Conservation (phyloP, 2,113 vertebrate species). For the Cygnus atratus region DNA sequence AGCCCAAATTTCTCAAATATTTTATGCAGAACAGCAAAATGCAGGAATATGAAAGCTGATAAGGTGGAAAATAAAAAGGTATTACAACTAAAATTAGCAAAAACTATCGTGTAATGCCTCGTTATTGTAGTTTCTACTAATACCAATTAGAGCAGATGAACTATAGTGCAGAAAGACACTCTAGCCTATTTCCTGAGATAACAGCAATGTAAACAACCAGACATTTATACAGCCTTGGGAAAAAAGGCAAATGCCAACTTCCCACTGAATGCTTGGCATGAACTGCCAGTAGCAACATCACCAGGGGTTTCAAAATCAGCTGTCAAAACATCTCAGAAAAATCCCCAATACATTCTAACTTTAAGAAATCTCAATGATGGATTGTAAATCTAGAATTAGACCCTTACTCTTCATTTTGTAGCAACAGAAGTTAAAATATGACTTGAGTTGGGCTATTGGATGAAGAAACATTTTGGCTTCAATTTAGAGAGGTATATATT, state of each 20-base stretch:
- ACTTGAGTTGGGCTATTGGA: background rate
- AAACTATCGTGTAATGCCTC: background rate
- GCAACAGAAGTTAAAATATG: background rate
- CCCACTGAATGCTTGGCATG: slow-evolving; percentile 35
- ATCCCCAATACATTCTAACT: background rate
- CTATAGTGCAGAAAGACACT: background rate
- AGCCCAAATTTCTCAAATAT: background rate
- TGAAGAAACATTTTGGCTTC: background rate
- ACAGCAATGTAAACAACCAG: slow-evolving; percentile 30
- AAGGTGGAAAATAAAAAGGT: background rate
- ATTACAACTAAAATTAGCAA: background rate
- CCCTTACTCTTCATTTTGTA: background rate
- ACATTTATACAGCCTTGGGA: slow-evolving; percentile 7
- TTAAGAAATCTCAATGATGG: background rate
- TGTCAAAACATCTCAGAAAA: background rate
- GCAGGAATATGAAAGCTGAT: background rate
- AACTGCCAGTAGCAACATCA: background rate
- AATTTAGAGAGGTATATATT: background rate
- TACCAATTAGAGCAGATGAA: background rate
- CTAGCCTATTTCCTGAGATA: slow-evolving; percentile 32
- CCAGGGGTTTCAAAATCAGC: background rate
- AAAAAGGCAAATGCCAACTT: slow-evolving; percentile 33
- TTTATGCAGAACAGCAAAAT: background rate
- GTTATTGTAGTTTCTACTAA: background rate
- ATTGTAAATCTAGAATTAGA: background rate